phyloP scores from a whole-genome alignment of 2,888 invertebrate species.

The Eurytoma adleriae region DNA sequence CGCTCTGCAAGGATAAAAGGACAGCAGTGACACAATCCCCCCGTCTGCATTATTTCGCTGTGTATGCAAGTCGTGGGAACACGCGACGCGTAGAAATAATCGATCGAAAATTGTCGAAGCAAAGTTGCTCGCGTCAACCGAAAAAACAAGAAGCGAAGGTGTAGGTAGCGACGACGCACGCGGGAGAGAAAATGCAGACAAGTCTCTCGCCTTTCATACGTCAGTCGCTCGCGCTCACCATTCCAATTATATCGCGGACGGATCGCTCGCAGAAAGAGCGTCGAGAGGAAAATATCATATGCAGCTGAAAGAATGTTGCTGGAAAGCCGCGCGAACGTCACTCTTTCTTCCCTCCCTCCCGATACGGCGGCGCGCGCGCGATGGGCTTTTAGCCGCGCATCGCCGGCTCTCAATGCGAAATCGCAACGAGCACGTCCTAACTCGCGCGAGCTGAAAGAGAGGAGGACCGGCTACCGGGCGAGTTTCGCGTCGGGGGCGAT shows the following conservation, averaged over 20 bases:
- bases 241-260: conserved; percentile 8
- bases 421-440: neutral
- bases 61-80: conserved; percentile 38
- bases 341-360: neutral
- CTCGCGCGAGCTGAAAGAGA: neutral
- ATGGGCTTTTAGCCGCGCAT: conserved; percentile 42
- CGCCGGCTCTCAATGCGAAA: conserved; percentile 39
- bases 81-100: neutral
- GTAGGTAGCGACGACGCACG: neutral
- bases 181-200: conserved; percentile 17
- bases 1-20: conserved; percentile 7
- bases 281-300: conserved; percentile 46
- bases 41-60: conserved; percentile 31
- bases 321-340: conserved; percentile 8
- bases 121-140: conserved; percentile 6
- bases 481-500: neutral
- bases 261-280: conserved; percentile 4
- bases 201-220: conserved; percentile 22
- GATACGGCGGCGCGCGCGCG: too few relatives aligned
- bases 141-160: conserved; percentile 4
- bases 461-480: neutral
- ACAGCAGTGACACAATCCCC: conserved; percentile 35
- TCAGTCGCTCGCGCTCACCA: neutral
- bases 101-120: conserved; percentile 13
- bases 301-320: conserved; percentile 15